Evolutionary conservation across 2,113 vertebrate species (phyloP).

Genomic region (Choloepus hoffmanni): DNA sequence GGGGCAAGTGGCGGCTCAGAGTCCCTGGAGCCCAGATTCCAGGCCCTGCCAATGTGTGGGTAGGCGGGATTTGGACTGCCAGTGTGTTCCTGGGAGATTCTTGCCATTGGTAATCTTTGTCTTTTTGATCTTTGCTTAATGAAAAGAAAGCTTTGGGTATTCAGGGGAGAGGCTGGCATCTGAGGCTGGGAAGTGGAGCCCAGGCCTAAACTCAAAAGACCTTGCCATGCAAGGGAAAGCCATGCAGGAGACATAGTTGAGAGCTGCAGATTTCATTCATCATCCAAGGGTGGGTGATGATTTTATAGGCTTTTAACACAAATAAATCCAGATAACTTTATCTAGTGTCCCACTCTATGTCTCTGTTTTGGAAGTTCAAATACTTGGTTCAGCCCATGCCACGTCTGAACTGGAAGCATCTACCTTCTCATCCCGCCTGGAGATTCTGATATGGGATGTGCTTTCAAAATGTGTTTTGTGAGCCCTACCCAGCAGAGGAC

Average conservation of each 20-base stretch:
- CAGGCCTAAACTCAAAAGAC: not conserved
- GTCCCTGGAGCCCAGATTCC: not conserved
- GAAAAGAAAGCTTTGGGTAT: constrained; percentile 17
- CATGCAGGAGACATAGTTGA: not conserved
- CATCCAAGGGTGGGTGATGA: not conserved
- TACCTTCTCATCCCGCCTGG: not conserved
- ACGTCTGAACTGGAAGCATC: not conserved
- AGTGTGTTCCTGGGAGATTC: not conserved
- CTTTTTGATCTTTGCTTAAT: constrained; percentile 61
- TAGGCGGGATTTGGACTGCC: fast-evolving
- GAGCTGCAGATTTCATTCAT: not conserved
- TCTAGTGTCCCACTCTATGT: not conserved
- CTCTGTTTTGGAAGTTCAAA: constrained; percentile 17
- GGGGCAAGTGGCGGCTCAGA: not conserved
- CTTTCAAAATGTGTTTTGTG: not conserved
- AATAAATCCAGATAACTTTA: constrained; percentile 10
- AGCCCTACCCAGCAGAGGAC: not conserved
- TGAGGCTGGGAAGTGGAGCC: not conserved
- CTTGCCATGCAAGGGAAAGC: not conserved
- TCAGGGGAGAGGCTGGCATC: not conserved
- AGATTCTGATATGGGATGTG: not conserved
- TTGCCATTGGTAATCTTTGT: constrained; percentile 47
- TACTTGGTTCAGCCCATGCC: not conserved
- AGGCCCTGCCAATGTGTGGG: not conserved
- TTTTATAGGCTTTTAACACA: not conserved